Evolutionary conservation across 2,888 invertebrate genomes (phyloP).

Genomic region (Pantelozetes paolii): DNA sequence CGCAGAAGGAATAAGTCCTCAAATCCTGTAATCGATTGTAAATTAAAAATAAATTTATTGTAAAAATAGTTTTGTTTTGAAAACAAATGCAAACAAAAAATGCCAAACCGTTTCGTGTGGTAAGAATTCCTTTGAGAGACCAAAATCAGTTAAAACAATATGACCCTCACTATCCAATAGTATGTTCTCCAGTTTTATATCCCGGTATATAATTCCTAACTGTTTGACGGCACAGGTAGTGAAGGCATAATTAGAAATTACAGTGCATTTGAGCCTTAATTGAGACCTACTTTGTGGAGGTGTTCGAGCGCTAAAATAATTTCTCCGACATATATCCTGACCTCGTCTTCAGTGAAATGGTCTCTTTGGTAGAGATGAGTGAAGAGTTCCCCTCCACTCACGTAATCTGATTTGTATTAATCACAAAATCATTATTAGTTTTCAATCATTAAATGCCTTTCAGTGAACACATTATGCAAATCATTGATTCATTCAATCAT

Average conservation of each 20-base stretch:
- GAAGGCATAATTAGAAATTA: slow-evolving; percentile 13
- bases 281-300: slow-evolving; percentile 72
- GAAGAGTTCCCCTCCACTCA: slow-evolving; percentile 93
- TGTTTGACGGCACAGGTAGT: slow-evolving; percentile 56
- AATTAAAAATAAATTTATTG: not conserved
- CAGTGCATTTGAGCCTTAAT: not conserved
- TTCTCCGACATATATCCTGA: slow-evolving; percentile 90
- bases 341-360: slow-evolving; percentile 82
- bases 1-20: slow-evolving; percentile 93
- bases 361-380: slow-evolving; percentile 93
- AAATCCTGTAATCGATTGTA: slow-evolving; percentile 58
- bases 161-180: slow-evolving; percentile 89
- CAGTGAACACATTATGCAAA: no score
- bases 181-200: slow-evolving; percentile 96
- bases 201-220: slow-evolving; percentile 95
- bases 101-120: slow-evolving; percentile 62
- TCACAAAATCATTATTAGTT: not conserved
- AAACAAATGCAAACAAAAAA: no score
- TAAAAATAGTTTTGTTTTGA: not conserved
- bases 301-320: slow-evolving; percentile 91
- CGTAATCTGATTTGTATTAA: slow-evolving; percentile 74
- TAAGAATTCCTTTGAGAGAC: slow-evolving; percentile 89
- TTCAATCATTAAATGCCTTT: not conserved
- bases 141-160: slow-evolving; percentile 94
- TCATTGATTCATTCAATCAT: no score